Evolutionary conservation across 2,888 invertebrate species (phyloP), one percentile per base, ranked within the genome.

Genomic region (Caenorhabditis japonica): DNA sequence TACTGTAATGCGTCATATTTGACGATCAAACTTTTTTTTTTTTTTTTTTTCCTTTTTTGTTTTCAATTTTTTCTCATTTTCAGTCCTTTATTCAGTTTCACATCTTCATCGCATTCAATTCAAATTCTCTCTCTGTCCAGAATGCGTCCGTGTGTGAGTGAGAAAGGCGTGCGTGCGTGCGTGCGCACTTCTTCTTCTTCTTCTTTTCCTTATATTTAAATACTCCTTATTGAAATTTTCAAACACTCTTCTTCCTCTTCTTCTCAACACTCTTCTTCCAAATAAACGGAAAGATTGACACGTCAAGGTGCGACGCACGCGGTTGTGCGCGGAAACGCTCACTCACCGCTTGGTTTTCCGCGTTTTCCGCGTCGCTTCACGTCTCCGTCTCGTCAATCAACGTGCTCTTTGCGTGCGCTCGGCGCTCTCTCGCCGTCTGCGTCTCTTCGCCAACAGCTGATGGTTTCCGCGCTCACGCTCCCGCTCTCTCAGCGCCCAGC

Each of bases 381-480:
- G n/a, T 13, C 25, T 1, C 2, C 43, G 33, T 44, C 62, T 53
- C 53, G 1, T 21, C 33, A 23, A 19, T 51, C 34, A 25, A 25
- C 62, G 36, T 27, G 51, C 21, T 17, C 10, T 47, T 17, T 7
- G 30, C 15, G 19, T 1, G 5, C 21, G 34, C 5, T 17, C 17
- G 27, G 34, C 49, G 47, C 47, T 7, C 55, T 7, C 55, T 17
- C 55, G 15, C 7, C n/a, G 39, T 33, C 53, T 64, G 53, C 53
- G 47, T 47, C 64, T 64, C 55, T 12, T 2, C 25, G n/a, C 47
- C 30, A 19, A 27, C 47, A 47, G 47, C 47, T 47, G 47, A 47
- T 47, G 47, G 46, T 46, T 46, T 44, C 51, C 43, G 4, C 34
- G 23, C 46, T n/a, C 33, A 27, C 46, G 25, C 46, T 53, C 38